Evolutionary conservation across 92 coral and sea anemone species (phyloP).

Genomic region (Isaurus tuberculatus): DNA sequence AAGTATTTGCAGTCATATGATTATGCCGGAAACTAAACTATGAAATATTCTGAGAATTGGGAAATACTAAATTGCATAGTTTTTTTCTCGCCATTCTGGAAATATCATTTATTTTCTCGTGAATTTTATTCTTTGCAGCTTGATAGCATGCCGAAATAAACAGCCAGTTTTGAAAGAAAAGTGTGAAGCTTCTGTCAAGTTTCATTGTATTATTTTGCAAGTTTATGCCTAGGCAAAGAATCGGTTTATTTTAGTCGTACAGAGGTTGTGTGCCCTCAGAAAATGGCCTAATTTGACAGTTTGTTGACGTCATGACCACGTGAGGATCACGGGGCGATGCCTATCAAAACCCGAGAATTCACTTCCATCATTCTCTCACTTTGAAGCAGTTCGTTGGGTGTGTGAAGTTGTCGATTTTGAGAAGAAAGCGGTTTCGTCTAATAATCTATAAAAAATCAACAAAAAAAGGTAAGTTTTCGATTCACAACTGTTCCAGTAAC

Average conservation of each 20-base stretch:
- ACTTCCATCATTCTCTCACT: not conserved
- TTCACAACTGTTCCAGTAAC: not conserved
- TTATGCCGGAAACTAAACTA: not conserved
- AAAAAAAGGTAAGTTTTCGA: not conserved
- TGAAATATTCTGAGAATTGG: not conserved
- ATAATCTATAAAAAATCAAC: not conserved
- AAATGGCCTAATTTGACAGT: not conserved
- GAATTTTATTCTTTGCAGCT: not conserved
- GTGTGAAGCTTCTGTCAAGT: not conserved
- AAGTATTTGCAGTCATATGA: too few relatives aligned
- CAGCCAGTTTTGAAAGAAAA: not conserved
- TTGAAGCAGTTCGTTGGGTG: slow-evolving; percentile 3
- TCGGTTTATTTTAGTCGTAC: not conserved
- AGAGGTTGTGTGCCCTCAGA: not conserved
- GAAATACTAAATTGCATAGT: not conserved
- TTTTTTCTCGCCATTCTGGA: not conserved
- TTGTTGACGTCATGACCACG: not conserved
- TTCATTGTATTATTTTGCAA: not conserved
- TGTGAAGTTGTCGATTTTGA: not conserved
- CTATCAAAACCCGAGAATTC: not conserved
- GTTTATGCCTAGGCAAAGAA: not conserved
- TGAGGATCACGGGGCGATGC: slow-evolving; percentile 10
- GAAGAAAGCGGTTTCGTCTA: not conserved
- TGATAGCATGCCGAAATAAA: not conserved
- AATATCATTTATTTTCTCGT: not conserved